These are phyloP conservation scores for Siphlonurus alternatus DNA, from an alignment of 2,888 invertebrate genomes.

Conservation along the genomic window DNA sequence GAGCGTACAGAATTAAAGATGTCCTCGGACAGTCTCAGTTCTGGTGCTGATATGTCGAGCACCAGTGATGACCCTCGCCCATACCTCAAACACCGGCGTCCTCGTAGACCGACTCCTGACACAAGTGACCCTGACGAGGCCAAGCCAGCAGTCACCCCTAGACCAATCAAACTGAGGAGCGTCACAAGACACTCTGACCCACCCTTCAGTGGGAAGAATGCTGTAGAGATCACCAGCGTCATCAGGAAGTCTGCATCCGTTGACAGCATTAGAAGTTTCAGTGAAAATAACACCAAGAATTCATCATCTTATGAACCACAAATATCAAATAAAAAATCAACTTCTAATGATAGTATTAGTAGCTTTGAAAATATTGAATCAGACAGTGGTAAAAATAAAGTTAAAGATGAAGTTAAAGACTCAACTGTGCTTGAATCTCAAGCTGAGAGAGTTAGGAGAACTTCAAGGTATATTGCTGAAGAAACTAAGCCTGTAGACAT, in stretches of 20 bases:
- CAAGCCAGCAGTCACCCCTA: neutral
- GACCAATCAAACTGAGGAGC: neutral
- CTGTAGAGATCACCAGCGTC: conserved; percentile 10
- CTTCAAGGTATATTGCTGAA: neutral
- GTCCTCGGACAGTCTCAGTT: conserved; percentile 3
- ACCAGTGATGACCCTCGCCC: neutral
- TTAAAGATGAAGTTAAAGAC: neutral
- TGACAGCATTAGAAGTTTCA: conserved; percentile 40
- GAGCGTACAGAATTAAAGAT: neutral
- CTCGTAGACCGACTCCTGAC: neutral
- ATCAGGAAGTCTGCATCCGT: conserved; percentile 29
- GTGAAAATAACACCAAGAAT: conserved; percentile 27
- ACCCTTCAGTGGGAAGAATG: neutral
- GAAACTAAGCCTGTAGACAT: neutral
- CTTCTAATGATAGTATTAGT: conserved; percentile 32
- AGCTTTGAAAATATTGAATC: conserved; percentile 2
- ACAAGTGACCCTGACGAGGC: neutral
- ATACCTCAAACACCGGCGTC: neutral
- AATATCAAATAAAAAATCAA: conserved; percentile 22
- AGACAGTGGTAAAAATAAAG: neutral
- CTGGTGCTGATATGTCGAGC: conserved; percentile 1
- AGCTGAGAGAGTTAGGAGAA: neutral
- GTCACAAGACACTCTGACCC: neutral
- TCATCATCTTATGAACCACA: conserved; percentile 10
- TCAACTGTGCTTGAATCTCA: neutral